Evolutionary conservation across 35 echinoderm and acorn worm species (phyloP).

Genomic region (Stichopus chloronotus): DNA sequence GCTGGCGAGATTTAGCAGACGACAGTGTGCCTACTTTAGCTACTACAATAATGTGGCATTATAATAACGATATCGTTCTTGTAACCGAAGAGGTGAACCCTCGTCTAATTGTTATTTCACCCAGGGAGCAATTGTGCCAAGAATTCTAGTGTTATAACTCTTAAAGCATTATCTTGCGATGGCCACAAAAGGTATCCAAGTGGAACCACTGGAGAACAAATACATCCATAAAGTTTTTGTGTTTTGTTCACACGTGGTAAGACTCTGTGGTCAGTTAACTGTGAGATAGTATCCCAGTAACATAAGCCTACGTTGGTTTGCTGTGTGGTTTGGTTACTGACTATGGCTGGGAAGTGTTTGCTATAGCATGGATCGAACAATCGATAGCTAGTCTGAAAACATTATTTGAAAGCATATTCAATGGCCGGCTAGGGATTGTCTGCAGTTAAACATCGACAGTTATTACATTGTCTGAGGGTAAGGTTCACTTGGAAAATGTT

Average conservation of each 20-base stretch:
- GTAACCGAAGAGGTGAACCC: conserved; percentile 1
- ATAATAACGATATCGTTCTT: neutral
- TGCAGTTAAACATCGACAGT: too few relatives aligned
- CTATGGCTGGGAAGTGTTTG: neutral
- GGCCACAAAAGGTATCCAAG: neutral
- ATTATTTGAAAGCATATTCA: neutral
- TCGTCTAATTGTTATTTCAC: conserved; percentile 2
- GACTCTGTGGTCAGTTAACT: too few relatives aligned
- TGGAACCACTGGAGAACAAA: neutral
- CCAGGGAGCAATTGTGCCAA: conserved; percentile 5
- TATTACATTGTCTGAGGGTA: too few relatives aligned
- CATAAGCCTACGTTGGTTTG: too few relatives aligned
- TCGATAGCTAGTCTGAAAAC: neutral
- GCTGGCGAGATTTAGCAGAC: neutral
- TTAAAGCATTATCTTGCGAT: neutral
- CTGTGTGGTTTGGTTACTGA: neutral
- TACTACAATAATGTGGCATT: neutral
- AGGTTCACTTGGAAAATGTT: too few relatives aligned
- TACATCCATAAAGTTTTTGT: neutral
- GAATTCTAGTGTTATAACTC: neutral
- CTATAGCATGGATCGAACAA: neutral
- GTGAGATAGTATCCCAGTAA: too few relatives aligned
- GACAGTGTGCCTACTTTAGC: neutral
- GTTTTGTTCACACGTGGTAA: neutral
- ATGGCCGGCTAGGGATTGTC: too few relatives aligned